These are phyloP conservation scores for Eupithecia tripunctaria DNA, from an alignment of 2,888 invertebrate genomes.

Conservation along the genomic window DNA sequence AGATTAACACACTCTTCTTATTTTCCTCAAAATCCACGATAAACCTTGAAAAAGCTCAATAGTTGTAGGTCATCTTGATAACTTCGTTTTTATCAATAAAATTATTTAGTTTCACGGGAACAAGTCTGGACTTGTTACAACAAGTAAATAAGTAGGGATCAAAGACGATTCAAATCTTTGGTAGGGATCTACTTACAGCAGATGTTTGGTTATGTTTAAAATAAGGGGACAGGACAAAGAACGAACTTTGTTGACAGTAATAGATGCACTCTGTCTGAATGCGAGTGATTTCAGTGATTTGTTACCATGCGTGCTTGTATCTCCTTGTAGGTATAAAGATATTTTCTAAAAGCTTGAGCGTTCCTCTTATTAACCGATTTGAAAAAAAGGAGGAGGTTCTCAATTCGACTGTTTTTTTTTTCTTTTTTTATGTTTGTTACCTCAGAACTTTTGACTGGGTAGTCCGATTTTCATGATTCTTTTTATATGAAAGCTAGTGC, in stretches of 20 bases:
- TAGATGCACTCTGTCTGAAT: background rate
- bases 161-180: too few species aligned
- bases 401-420: too few species aligned
- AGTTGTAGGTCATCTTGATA: background rate
- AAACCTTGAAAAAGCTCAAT: background rate
- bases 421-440: too few species aligned
- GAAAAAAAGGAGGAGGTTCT: too few species aligned
- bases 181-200: background rate
- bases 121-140: background rate
- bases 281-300: too few species aligned
- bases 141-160: background rate
- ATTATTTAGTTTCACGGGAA: background rate
- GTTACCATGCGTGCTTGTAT: background rate
- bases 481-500: too few species aligned
- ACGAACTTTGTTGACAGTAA: background rate
- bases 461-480: too few species aligned
- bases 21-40: background rate
- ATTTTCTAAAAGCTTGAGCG: too few species aligned
- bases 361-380: too few species aligned
- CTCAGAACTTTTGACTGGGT: too few species aligned
- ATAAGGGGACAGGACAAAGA: slow-evolving; percentile 8
- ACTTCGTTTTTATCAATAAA: background rate
- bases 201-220: background rate
- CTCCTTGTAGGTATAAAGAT: too few species aligned
- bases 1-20: background rate